These are phyloP conservation scores for Sebastes reedi DNA, from an alignment of 2,797 vertebrate species.

Conservation along the genomic window DNA sequence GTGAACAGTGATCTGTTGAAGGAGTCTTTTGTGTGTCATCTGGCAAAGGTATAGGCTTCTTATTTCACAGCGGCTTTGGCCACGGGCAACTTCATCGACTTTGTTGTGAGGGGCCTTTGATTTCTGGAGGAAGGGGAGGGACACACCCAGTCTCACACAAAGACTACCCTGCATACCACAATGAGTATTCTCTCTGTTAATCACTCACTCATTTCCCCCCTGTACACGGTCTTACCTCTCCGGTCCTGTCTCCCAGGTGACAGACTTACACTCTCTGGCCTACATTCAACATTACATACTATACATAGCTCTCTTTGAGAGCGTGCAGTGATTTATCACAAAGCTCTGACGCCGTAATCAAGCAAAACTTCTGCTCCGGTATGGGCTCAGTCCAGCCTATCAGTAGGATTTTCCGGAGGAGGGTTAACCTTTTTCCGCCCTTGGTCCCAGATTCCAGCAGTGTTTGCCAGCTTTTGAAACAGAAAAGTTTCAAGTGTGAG, in stretches of 20 bases:
- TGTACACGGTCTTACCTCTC: slow-evolving; percentile 26
- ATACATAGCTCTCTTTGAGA: slow-evolving; percentile 32
- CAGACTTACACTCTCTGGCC: slow-evolving; percentile 27
- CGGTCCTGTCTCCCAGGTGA: slow-evolving; percentile 62
- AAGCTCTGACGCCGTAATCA: slow-evolving; percentile 28
- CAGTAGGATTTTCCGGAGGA: slow-evolving; percentile 49
- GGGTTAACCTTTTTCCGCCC: slow-evolving; percentile 37
- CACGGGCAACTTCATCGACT: slow-evolving; percentile 69
- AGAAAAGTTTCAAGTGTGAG: not conserved
- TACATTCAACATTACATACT: slow-evolving; percentile 33
- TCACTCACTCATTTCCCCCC: slow-evolving; percentile 63
- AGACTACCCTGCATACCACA: slow-evolving; percentile 74
- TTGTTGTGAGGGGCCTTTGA: slow-evolving; percentile 79
- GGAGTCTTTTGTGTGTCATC: slow-evolving; percentile 69
- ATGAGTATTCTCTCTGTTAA: slow-evolving; percentile 70
- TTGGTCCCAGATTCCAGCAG: slow-evolving; percentile 38
- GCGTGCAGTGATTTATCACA: slow-evolving; percentile 32
- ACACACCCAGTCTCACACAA: slow-evolving; percentile 76
- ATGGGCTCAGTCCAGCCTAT: slow-evolving; percentile 33
- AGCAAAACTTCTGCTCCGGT: not conserved
- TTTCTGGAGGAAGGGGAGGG: slow-evolving; percentile 76
- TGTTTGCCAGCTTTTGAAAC: slow-evolving; percentile 43
- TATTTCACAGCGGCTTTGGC: slow-evolving; percentile 69
- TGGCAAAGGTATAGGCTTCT: slow-evolving; percentile 67
- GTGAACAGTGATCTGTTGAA: slow-evolving; percentile 62